Base-by-base conservation (phyloP, 1,140 invertebrate species). In the Macrobrachium nipponense region DNA sequence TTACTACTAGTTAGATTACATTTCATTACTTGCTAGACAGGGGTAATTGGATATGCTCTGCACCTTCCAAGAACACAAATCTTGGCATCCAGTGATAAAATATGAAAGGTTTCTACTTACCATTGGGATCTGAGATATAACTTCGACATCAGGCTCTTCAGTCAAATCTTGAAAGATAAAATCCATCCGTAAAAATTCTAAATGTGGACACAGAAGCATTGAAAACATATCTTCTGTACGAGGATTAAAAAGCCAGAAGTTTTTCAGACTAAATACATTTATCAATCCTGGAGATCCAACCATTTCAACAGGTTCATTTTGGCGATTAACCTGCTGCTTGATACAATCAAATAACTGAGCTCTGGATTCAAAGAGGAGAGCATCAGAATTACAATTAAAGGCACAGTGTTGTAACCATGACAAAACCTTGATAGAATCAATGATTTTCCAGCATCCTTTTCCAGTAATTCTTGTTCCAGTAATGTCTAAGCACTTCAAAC, bases 211-310 rank as follows among this genome's bases (percentile, higher is more conserved):
- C 2, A 88, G 80, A 4, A 64, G 64, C 17, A 85, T 61, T 18
- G 85, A 77, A 18, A 85, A 61, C 6, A 88, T 18, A 43, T 88
- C 88, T 68, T 87, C 80, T 8, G 85, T 88, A 61, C 70, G 75
- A 12, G 88, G 80, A 61, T 88, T 88, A 64, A 88, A 88, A 43
- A 88, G 85, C 88, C 88, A 88, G 61, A 87, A 88, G 81, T 87
- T 87, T 68, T 87, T 85, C 59, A 87, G 59, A 12, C 62, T 84
- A 27, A 88, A 82, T 51, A 60, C 82, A n/a, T 72, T 73, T 8
- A 70, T 59, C 23, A 81, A 20, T 17, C 61, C 82, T n/a, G 77
- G 82, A 15, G 23, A 82, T 27, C 61, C 43, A 1, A 80, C 66
- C 12, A 70, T 66, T 7, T 27, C 18, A 20, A 72, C 15, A 36